Conservation (phyloP, 1,140 invertebrate genomes). For the Trichogramma pretiosum region DNA sequence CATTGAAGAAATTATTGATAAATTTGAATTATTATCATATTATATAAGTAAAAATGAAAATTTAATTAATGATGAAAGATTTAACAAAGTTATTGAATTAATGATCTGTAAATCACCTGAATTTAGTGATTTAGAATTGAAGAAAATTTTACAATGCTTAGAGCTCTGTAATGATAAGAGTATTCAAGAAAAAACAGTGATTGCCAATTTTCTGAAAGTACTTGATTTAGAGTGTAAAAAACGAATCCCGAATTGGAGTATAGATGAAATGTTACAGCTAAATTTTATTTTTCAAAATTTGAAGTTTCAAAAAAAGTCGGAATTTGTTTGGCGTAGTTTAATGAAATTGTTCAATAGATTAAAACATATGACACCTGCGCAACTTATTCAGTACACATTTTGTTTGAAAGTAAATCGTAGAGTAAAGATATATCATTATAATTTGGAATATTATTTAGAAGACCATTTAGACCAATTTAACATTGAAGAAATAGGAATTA, state of each 20-base stretch:
- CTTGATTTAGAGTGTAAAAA: conserved; percentile 47
- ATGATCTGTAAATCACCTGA: background rate
- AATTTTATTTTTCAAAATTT: conserved; percentile 47
- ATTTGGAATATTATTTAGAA: conserved; percentile 46
- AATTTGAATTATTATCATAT: conserved; percentile 20
- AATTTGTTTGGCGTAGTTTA: conserved; percentile 42
- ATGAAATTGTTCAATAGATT: conserved; percentile 41
- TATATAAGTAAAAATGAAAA: conserved; percentile 3
- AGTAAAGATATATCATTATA: conserved; percentile 44
- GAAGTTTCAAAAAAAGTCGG: conserved; percentile 29
- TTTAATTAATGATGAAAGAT: background rate
- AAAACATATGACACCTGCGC: conserved; percentile 37
- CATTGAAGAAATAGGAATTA: conserved; percentile 48
- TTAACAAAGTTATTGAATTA: conserved; percentile 32
- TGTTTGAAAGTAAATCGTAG: conserved; percentile 43
- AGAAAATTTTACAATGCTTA: conserved; percentile 18
- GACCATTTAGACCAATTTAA: conserved; percentile 40
- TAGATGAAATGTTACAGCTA: conserved; percentile 39
- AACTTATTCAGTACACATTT: conserved; percentile 50
- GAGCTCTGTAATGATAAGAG: conserved; percentile 8
- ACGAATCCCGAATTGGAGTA: conserved; percentile 34
- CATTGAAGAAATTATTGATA: conserved; percentile 13
- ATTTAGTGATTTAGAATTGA: conserved; percentile 11
- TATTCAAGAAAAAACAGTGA: background rate
- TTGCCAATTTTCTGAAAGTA: conserved; percentile 39